Base-by-base conservation (phyloP, 2,113 vertebrate species). In the Micromys minutus region DNA sequence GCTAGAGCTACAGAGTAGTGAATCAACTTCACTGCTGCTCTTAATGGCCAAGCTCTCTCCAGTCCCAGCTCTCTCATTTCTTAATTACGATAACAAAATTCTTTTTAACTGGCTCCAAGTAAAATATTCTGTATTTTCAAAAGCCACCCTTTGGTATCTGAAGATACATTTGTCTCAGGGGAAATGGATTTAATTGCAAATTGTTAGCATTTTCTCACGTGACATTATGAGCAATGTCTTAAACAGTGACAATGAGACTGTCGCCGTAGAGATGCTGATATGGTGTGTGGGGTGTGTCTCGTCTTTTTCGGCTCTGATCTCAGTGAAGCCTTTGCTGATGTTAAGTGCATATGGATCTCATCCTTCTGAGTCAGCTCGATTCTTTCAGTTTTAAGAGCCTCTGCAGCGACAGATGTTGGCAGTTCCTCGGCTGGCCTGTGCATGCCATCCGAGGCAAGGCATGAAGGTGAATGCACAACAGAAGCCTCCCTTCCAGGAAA, bases 161-260 rank as follows among this genome's bases (percentile, higher is more conserved):
- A 97, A 96, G 89, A 87, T 97, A 94, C 45, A 71, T 98, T 96
- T 87, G 79, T 95, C 95, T 91, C 52, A 90, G 75, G 89, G 91
- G 76, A 86, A 95, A 93, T 57, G 94, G 74, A 47, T 81, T 84
- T 95, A 97, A 97, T 96, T 96, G 65, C 96, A 97, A 97, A 93
- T 97, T 96, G 85, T 93, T 29, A 26, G 11, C 81, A 52, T 57
- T 88, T 57, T 89, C 89, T 89, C 71, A 87, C 47, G 45, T 59
- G 19, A 65, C 52, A 71, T 50, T 80, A 50, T 0, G 15, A 61
- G 4, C 34, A 72, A 67, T 42, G 63, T 47, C 7, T 63, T 61
- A 59, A 81, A 94, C 11, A 11, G 65, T 16, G 12, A 36, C 13
- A 76, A 71, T 63, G 13, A 67, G 5, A 77, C 15, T 74, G 29